phyloP scores from a whole-genome alignment of 53 echinoderm and acorn worm genomes.

The Astropecten irregularis region DNA sequence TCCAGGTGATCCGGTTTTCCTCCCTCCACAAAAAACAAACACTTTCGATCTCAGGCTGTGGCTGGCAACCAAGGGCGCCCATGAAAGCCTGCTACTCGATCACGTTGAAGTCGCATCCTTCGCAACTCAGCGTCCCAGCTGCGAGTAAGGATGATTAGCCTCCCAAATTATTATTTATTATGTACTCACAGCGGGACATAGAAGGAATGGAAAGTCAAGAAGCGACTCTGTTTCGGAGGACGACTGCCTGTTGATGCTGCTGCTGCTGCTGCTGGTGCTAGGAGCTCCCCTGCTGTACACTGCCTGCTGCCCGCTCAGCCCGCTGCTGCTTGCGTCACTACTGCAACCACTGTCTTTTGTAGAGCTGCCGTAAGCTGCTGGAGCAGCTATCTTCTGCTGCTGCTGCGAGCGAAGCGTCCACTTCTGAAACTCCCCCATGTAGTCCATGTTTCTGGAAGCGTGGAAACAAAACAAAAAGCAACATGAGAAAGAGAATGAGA shows the following conservation, averaged over 20 bases:
- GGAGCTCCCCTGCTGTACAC: not conserved
- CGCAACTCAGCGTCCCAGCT: no score
- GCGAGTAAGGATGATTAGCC: no score
- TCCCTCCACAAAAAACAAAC: no score
- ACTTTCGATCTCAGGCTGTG: no score
- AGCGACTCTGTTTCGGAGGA: slow-evolving; percentile 54
- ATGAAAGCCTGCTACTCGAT: no score
- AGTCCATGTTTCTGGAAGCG: slow-evolving; percentile 83
- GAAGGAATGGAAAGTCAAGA: slow-evolving; percentile 81
- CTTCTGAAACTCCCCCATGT: slow-evolving; percentile 74
- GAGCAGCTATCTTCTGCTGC: slow-evolving; percentile 16
- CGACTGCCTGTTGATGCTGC: not conserved
- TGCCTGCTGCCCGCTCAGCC: slow-evolving; percentile 2
- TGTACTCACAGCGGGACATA: slow-evolving; percentile 95
- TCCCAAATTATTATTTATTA: no score
- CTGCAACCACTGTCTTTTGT: slow-evolving; percentile 12
- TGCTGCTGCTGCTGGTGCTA: not conserved
- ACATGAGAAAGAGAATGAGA: not conserved
- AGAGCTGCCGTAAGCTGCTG: slow-evolving; percentile 3
- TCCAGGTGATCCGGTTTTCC: no score
- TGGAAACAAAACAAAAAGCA: not conserved
- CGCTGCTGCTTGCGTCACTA: not conserved
- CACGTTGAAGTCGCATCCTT: no score
- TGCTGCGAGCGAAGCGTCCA: slow-evolving; percentile 54
- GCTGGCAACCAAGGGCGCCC: no score